Evolutionary conservation across 2,888 invertebrate species (phyloP).

Genomic region (Strigamia maritima): DNA sequence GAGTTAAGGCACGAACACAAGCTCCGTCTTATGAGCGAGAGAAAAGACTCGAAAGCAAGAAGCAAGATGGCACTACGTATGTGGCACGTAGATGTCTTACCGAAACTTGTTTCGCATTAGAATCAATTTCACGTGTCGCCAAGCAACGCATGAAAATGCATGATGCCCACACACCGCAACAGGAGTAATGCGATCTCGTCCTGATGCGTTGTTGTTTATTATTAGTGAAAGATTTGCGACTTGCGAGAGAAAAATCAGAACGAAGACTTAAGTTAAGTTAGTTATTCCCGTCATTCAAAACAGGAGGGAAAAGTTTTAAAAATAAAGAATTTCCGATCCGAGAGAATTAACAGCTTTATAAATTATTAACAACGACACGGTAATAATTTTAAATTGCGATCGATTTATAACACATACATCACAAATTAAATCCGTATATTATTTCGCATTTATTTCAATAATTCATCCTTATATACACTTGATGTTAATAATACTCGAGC

Average conservation of each 20-base stretch:
- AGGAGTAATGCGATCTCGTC: not conserved
- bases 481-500: not conserved
- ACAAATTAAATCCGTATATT: constrained; percentile 18
- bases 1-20: not conserved
- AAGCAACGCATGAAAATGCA: not conserved
- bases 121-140: constrained; percentile 28
- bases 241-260: not conserved
- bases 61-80: not conserved
- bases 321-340: not conserved
- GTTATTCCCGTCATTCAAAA: not conserved
- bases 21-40: constrained; percentile 4
- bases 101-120: constrained; percentile 7
- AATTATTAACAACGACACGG: constrained; percentile 1
- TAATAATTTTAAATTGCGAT: not conserved
- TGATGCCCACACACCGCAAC: not conserved
- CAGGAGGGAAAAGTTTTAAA: not conserved
- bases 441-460: constrained; percentile 24
- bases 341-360: not conserved
- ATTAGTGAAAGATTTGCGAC: not conserved
- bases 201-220: not conserved
- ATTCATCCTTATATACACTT: constrained; percentile 7
- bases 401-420: constrained; percentile 21
- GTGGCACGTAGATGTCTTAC: not conserved
- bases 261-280: no score
- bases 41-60: not conserved